Base-by-base conservation (phyloP, 2,888 invertebrate genomes). In the Hirtodrosophila cameraria region DNA sequence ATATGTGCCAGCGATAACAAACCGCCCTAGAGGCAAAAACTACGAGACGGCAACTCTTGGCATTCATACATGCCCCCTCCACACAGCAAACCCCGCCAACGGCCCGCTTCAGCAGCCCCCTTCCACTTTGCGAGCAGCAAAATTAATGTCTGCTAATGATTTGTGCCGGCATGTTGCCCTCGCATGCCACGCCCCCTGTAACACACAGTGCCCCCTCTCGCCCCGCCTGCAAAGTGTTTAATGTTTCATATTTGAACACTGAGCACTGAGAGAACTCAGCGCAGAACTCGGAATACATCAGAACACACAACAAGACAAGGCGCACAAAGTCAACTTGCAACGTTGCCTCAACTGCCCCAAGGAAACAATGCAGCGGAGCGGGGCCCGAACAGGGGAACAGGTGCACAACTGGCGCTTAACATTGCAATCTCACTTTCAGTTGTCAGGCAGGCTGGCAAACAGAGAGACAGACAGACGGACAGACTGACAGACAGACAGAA, bases 111-210 rank as follows among this genome's bases (percentile, higher is more conserved):
- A n/a, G 9, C 12, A 12, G 8, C 33, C 25, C 25, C 3, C 12
- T 7, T 20, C n/a, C n/a, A n/a, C n/a, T 50, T 31, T 36, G 62
- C 80, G 60, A 69, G 52, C 48, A 65, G 63, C 78, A 54, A 73
- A 76, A 77, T 71, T 73, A 86, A 75, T 83, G 84, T 75, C 80
- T 86, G 80, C 80, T 86, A 83, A 86, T 86, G 80, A 83, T 86
- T 79, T 83, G 80, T 77, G 77, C 76, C 80, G 55, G 65, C 60
- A 55, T 68, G 52, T 31, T 53, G 64, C 55, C 61, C 59, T 18
- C 50, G 20, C 50, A 20, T 48, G 57, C 64, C 66, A 42, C 55
- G 36, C 57, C 48, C 48, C 38, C 42, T 33, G 18, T n/a, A 25
- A 25, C 23, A 30, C 20, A 20, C 20, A 15, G 3, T 13, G 6